Evolutionary conservation across 2,797 vertebrate species (phyloP).

Genomic region (Eospalax fontanierii): DNA sequence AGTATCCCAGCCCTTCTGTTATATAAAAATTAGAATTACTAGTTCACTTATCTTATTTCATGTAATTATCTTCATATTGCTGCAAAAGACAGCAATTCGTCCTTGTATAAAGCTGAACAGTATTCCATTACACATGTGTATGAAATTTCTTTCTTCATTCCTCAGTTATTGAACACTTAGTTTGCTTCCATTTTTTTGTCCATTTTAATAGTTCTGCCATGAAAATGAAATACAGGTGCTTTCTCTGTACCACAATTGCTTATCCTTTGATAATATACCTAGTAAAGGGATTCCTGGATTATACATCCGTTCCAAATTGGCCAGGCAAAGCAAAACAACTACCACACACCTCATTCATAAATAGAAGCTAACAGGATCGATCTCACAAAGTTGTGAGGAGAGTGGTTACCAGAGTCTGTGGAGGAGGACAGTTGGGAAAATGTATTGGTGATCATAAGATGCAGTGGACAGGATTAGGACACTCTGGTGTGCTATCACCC

Average conservation of each 20-base stretch:
- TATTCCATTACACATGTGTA: neutral
- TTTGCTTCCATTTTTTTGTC: neutral
- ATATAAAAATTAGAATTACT: constrained; percentile 48
- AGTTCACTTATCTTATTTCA: neutral
- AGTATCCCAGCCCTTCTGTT: neutral
- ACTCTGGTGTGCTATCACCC: neutral
- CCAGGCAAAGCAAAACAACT: neutral
- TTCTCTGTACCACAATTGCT: neutral
- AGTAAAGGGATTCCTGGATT: neutral
- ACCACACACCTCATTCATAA: neutral
- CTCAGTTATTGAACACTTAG: neutral
- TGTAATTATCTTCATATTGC: neutral
- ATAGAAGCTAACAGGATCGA: neutral
- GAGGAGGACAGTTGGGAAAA: accelerated
- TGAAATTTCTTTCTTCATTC: neutral
- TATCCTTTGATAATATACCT: neutral
- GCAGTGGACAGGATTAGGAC: no score
- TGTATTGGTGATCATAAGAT: neutral
- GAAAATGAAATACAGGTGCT: neutral
- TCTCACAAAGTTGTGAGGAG: neutral
- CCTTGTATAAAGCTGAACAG: neutral
- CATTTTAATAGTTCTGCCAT: neutral
- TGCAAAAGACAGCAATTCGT: neutral
- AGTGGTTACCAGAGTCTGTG: neutral
- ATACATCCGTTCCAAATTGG: neutral